These are phyloP conservation scores for Drosophila basisetae DNA, from an alignment of 2,888 invertebrate species.

Conservation along the genomic window DNA sequence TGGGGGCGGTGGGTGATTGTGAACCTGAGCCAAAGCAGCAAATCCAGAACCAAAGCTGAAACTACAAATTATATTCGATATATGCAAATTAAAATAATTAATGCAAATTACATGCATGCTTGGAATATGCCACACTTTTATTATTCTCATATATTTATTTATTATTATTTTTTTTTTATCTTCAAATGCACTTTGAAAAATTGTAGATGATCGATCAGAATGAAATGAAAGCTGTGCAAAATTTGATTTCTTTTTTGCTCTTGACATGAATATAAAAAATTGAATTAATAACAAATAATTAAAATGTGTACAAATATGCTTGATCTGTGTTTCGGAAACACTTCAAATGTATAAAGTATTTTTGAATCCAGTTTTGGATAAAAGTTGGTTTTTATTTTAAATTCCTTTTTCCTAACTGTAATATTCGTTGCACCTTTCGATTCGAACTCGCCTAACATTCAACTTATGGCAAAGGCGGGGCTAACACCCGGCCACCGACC, in stretches of 20 bases:
- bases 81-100: background rate
- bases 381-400: background rate
- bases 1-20: background rate
- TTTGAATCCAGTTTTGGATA: background rate
- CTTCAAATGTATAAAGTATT: background rate
- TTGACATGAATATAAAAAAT: background rate
- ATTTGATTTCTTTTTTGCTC: background rate
- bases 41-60: background rate
- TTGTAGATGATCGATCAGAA: background rate
- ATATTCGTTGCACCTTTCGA: constrained; percentile 2
- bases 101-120: background rate
- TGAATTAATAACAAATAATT: background rate
- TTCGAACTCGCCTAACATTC: background rate
- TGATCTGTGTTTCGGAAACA: background rate
- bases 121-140: too few relatives aligned
- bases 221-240: background rate
- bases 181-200: background rate
- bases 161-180: background rate
- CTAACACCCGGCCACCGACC: background rate
- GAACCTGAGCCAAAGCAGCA: background rate
- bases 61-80: background rate
- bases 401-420: background rate
- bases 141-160: background rate
- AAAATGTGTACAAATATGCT: background rate
- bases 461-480: background rate